Evolutionary conservation across 2,888 invertebrate genomes (phyloP), one percentile per base, ranked within the genome.

Genomic region (Papilio gigon): DNA sequence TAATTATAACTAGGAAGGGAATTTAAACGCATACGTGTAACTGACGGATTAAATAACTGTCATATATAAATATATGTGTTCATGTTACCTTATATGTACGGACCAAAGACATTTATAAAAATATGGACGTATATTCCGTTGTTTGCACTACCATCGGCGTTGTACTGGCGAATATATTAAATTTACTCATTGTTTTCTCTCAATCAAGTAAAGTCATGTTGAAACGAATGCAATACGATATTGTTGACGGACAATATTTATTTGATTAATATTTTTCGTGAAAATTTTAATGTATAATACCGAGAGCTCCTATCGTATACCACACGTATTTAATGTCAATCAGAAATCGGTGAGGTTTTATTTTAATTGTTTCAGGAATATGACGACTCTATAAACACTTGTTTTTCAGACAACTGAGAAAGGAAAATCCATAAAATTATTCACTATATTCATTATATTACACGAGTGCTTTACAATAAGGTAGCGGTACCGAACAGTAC

Each of bases 161-260:
- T 37, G 35, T 47, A n/a, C 37, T 35, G 33, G 4, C n/a, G n/a
- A 64, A 35, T 64, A 64, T 37, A 70, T 68, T 65, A 68, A 71
- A 70, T 70, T 67, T 44, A 65, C 67, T 65, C 61, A 70, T 71
- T 71, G 71, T 58, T 70, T 65, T 62, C 62, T 65, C 65, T 62
- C 65, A 62, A 67, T 68, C 62, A 61, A 58, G 70, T 42, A 25
- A 56, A 61, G 61, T 37, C 30, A 33, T 56, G 11, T n/a, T 22
- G 37, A 64, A 35, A 35, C 33, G 50, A 56, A 53, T 64, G 53
- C 40, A 64, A 27, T 64, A 27, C 5, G 20, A 44, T 37, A 63
- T 62, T 63, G 63, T 63, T 63, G 44, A 30, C 44, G 17, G 44
- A 30, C 25, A n/a, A 61, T 6, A 40, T 14, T 40, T n/a, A n/a